Evolutionary conservation across 2,113 vertebrate species (phyloP).

Genomic region (Macrotus californicus): DNA sequence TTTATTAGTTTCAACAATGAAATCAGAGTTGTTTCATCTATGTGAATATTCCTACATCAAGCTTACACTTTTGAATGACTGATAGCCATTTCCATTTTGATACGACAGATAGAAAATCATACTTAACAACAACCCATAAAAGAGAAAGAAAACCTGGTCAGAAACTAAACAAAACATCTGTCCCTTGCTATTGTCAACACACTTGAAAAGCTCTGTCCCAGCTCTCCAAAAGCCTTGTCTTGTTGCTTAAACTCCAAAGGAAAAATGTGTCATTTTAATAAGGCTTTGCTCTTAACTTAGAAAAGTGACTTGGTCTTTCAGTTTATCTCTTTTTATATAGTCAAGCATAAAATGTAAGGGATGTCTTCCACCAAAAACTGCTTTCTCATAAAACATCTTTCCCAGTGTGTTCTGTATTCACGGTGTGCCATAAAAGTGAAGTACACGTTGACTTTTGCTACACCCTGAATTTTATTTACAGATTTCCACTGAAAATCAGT

Average conservation of each 20-base stretch:
- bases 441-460: neutral
- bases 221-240: neutral
- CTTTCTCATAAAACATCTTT: constrained; percentile 34
- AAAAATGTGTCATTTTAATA: constrained; percentile 31
- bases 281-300: constrained; percentile 46
- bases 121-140: neutral
- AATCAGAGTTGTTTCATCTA: neutral
- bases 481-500: neutral
- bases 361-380: constrained; percentile 31
- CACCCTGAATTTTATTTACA: neutral
- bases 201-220: constrained; percentile 17
- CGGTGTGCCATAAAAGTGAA: constrained; percentile 20
- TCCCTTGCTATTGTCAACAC: neutral
- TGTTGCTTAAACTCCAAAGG: neutral
- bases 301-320: constrained; percentile 55
- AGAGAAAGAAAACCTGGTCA: neutral
- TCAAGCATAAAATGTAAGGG: constrained; percentile 55
- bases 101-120: constrained; percentile 13
- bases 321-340: constrained; percentile 66
- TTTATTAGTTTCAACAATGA: neutral
- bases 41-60: neutral
- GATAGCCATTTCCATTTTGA: constrained; percentile 9
- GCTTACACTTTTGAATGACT: neutral
- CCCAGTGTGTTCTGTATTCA: neutral
- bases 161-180: constrained; percentile 25